Evolutionary conservation across 2,797 vertebrate species (phyloP).

Genomic region (Diplodus puntazzo): DNA sequence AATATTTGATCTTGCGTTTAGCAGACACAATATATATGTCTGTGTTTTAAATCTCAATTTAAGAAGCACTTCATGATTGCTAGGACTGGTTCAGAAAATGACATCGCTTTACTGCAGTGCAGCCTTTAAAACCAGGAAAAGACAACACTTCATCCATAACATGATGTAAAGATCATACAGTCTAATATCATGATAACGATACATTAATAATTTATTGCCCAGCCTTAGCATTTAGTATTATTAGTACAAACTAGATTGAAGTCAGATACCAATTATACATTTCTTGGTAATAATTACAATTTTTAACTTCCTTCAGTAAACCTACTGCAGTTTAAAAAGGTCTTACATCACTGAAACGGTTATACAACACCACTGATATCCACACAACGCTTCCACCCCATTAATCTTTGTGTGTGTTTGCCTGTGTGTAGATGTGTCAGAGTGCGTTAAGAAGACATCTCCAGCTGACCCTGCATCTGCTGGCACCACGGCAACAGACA

Average conservation of each 20-base stretch:
- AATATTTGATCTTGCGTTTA: not conserved
- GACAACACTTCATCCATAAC: too few species aligned
- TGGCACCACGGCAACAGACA: constrained; percentile 54
- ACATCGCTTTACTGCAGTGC: too few species aligned
- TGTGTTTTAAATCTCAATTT: too few species aligned
- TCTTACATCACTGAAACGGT: constrained; percentile 5
- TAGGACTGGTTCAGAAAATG: too few species aligned
- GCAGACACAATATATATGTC: too few species aligned
- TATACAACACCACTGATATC: constrained; percentile 16
- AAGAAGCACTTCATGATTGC: too few species aligned
- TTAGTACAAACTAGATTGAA: not conserved
- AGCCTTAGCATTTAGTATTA: too few species aligned
- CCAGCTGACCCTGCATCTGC: constrained; percentile 62
- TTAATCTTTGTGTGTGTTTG: constrained; percentile 27
- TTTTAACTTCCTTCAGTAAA: constrained; percentile 1
- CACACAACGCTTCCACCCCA: constrained; percentile 3
- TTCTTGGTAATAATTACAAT: not conserved
- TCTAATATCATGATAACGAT: too few species aligned
- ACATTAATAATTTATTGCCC: too few species aligned
- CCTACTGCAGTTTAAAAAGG: not conserved
- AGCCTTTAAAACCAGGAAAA: too few species aligned
- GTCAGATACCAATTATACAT: not conserved
- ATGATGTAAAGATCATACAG: too few species aligned
- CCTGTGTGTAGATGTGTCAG: constrained; percentile 62
- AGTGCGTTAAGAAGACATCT: constrained; percentile 66